phyloP scores from a whole-genome alignment of 2,797 vertebrate genomes.

The Anolis apletophallus region DNA sequence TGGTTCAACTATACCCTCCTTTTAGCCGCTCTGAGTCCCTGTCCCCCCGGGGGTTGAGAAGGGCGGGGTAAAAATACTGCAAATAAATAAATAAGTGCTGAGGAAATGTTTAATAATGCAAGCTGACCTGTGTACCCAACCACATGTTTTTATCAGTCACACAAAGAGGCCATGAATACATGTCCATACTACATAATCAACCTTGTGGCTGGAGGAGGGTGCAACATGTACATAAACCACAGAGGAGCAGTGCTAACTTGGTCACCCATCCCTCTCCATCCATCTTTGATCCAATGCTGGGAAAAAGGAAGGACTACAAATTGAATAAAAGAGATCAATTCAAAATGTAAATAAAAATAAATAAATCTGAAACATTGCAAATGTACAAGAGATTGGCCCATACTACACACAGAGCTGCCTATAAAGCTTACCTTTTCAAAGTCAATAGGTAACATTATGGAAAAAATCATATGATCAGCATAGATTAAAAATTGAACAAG shows the following conservation, averaged over 20 bases:
- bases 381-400: constrained; percentile 7
- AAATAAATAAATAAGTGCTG: no score
- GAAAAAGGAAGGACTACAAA: no score
- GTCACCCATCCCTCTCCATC: no score
- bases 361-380: background rate
- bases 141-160: background rate
- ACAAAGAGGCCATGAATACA: background rate
- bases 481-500: no score
- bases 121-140: background rate
- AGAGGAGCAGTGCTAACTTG: no score
- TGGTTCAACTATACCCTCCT: no score
- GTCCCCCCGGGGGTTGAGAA: no score
- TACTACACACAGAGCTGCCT: background rate
- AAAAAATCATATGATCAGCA: background rate
- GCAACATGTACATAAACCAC: background rate
- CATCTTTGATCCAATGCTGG: background rate
- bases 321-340: no score
- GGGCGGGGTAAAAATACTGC: no score
- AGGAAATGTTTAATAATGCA: background rate
- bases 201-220: background rate
- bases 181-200: background rate
- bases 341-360: background rate
- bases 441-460: background rate
- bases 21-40: no score
- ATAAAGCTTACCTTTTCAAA: rapidly evolving